Base-by-base conservation (phyloP, 2,888 invertebrate species). In the Amphipyra berbera region DNA sequence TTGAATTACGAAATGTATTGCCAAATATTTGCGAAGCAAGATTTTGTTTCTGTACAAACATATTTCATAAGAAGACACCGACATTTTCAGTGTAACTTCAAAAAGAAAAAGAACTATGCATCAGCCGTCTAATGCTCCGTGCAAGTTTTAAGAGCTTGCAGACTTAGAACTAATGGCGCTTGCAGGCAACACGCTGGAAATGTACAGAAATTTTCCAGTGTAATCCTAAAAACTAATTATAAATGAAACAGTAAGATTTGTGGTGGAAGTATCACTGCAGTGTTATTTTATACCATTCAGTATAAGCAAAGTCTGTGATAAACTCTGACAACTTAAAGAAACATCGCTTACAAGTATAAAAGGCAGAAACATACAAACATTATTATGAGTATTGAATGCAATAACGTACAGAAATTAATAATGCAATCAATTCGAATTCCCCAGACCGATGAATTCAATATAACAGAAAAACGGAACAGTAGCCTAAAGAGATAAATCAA, bases 181-280 rank as follows among this genome's bases (percentile, higher is more conserved):
- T 52, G 14, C 27, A 8, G 2, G 3, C 12, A 61, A 56, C 14
- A 53, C 53, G 40, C 38, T 33, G n/a, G 0, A 45, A 61, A 47
- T 41, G 13, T 38, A 49, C 33, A 42, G 30, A 12, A 15, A 41
- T 56, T 13, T 45, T 55, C 7, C 6, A 49, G 5, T 41, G 12
- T 42, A 47, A 48, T 74, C 7, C 50, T 68, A 37, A 37, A 45
- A 67, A 66, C 61, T 67, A 69, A 61, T 60, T 63, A 14, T 13
- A 55, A 33, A 37, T 30, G 8, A 55, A 33, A 40, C n/a, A n/a
- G n/a, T n/a, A n/a, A n/a, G n/a, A n/a, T n/a, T 59, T 49, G 7
- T 5, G 40, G 15, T 37, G 46, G 12, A 44, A 37, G 44, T 54
- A 55, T 59, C 40, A 67, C 54, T 60, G 50, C 61, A 73, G 40